phyloP scores from a whole-genome alignment of 2,888 invertebrate species.

The Noctua pronuba region DNA sequence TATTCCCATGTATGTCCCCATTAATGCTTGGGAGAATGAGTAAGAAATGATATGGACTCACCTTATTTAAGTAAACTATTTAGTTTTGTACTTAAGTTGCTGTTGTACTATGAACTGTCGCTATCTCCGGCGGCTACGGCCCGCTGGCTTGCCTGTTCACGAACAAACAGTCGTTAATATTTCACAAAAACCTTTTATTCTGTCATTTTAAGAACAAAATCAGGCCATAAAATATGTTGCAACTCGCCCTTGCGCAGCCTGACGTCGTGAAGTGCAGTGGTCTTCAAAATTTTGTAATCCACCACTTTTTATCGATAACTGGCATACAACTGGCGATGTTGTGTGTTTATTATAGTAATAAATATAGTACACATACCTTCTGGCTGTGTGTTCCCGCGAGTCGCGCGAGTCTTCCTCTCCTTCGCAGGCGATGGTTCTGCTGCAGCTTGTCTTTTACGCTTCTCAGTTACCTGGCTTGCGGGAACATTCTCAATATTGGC shows the following conservation, averaged over 20 bases:
- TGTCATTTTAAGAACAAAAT: neutral
- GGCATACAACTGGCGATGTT: neutral
- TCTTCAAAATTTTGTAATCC: neutral
- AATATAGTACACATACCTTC: conserved; percentile 15
- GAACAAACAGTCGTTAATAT: neutral
- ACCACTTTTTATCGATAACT: neutral
- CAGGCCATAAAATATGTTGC: neutral
- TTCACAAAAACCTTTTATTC: neutral
- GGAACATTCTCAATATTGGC: conserved; percentile 55
- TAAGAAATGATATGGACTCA: conserved; percentile 18
- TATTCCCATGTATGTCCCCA: too few species aligned
- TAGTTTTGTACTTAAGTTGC: conserved; percentile 53
- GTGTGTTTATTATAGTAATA: neutral
- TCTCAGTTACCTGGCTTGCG: conserved; percentile 46
- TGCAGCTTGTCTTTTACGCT: conserved; percentile 70
- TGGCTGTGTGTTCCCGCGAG: conserved; percentile 2
- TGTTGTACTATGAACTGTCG: conserved; percentile 9
- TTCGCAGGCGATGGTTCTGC: conserved; percentile 64
- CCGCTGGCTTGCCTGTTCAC: conserved; percentile 36
- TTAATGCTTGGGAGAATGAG: neutral
- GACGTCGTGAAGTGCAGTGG: neutral
- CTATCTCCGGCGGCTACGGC: conserved; percentile 61
- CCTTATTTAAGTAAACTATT: conserved; percentile 60
- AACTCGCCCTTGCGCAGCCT: neutral
- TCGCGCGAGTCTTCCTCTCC: conserved; percentile 55